phyloP scores from a whole-genome alignment of 2,888 invertebrate genomes.

The Pristionchus arcanus region DNA sequence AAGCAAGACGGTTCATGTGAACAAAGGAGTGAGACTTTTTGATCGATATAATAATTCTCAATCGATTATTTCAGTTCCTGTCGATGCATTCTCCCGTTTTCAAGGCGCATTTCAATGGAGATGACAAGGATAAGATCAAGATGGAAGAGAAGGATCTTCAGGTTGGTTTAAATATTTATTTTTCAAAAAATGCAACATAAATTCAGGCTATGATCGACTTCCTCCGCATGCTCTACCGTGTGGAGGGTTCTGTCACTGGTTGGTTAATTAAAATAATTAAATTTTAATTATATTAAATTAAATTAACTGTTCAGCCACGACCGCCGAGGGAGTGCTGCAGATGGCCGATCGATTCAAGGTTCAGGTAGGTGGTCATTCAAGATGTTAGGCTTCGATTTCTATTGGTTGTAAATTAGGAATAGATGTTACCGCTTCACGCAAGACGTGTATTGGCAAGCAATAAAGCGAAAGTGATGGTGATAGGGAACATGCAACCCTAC shows the following conservation, averaged over 20 bases:
- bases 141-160: background rate
- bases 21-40: background rate
- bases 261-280: too few relatives aligned
- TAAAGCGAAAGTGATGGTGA: too few relatives aligned
- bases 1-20: background rate
- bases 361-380: background rate
- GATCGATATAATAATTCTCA: background rate
- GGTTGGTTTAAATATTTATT: background rate
- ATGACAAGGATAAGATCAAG: background rate
- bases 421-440: too few relatives aligned
- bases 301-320: background rate
- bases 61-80: background rate
- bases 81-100: constrained; percentile 7
- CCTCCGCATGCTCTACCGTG: background rate
- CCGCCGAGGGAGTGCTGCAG: background rate
- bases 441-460: too few relatives aligned
- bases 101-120: constrained; percentile 17
- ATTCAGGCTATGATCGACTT: constrained; percentile 1
- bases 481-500: too few relatives aligned
- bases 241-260: background rate
- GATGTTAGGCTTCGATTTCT: too few relatives aligned
- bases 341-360: constrained; percentile 18
- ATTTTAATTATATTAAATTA: too few relatives aligned
- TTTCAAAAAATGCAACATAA: background rate
- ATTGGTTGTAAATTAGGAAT: too few relatives aligned